These are phyloP conservation scores for Brachystomella parvula DNA, from an alignment of 1,140 invertebrate genomes.

Conservation along the genomic window DNA sequence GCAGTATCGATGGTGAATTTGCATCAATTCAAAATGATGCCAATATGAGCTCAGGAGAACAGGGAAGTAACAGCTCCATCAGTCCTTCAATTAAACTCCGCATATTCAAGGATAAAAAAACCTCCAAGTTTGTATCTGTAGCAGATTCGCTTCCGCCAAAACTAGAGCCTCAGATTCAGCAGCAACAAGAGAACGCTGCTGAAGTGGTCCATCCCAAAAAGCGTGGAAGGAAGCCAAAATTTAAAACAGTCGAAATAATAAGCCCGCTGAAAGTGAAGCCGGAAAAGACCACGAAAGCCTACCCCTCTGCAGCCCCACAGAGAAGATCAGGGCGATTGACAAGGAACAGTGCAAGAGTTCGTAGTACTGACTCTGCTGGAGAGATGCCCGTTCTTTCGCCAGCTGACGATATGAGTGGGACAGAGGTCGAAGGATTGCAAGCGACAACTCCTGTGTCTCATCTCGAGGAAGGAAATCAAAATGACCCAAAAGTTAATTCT, in stretches of 20 bases:
- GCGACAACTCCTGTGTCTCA: not conserved
- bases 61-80: constrained; percentile 42
- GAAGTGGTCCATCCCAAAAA: constrained; percentile 13
- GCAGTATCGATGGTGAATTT: not conserved
- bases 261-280: not conserved
- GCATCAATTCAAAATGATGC: constrained; percentile 15
- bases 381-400: constrained; percentile 9
- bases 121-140: constrained; percentile 48
- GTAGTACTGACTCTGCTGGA: not conserved
- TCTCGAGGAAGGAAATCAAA: not conserved
- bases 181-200: constrained; percentile 10
- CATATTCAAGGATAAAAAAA: constrained; percentile 54
- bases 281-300: not conserved
- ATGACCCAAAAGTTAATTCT: constrained; percentile 1
- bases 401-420: not conserved
- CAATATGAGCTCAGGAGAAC: constrained; percentile 14
- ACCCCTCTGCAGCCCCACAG: not conserved
- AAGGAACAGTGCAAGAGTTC: constrained; percentile 24
- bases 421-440: not conserved
- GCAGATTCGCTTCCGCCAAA: constrained; percentile 24
- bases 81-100: constrained; percentile 55
- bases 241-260: not conserved
- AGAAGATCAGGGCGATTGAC: constrained; percentile 23
- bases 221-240: constrained; percentile 25
- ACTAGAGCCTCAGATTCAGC: constrained; percentile 7